Evolutionary conservation across 2,797 vertebrate genomes (phyloP), one percentile per base, ranked within the genome.

Genomic region (Galago senegalensis): DNA sequence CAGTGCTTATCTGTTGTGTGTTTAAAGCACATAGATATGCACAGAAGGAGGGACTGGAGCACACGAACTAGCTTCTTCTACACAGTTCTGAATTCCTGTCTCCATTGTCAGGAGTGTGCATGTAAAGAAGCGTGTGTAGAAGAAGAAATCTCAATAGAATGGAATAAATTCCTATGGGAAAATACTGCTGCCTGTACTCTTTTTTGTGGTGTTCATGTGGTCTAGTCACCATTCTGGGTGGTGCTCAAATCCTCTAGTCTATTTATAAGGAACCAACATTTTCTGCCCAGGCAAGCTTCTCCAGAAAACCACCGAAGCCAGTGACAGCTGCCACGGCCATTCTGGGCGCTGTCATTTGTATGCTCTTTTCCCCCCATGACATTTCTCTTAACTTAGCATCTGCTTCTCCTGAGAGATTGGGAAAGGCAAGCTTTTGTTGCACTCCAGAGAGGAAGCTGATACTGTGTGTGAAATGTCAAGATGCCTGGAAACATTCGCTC

Each of bases 401-500:
- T 94, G 86, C 60, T 97, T 94, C 79, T 88, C 86, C 53, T 90
- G 83, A 43, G 79, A 82, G 61, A 84, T 49, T 87, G 83, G 94
- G 91, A 87, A 89, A 96, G 76, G 76, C 65, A 76, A 77, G 46
- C 73, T 93, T 96, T 87, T 27, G 53, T 79, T 93, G 81, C 92
- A 63, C 79, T 91, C 85, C n/a, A 14, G 17, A 96, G 61, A 94
- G 72, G 58, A 89, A 94, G 40, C 81, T 93, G 82, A 69, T 90
- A n/a, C 27, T 21, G 67, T 69, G 37, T 87, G 65, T 18, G 7
- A 93, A 95, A 81, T 96, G 92, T 94, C 79, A 97, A 94, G 53
- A 93, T 43, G 29, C 87, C 31, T 86, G 85, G 97, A 95, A 81
- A 80, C 69, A 12, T 73, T 95, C 58, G 4, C 82, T 29, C n/a